phyloP scores from a whole-genome alignment of 2,888 invertebrate genomes.

The Nemurella pictetii region DNA sequence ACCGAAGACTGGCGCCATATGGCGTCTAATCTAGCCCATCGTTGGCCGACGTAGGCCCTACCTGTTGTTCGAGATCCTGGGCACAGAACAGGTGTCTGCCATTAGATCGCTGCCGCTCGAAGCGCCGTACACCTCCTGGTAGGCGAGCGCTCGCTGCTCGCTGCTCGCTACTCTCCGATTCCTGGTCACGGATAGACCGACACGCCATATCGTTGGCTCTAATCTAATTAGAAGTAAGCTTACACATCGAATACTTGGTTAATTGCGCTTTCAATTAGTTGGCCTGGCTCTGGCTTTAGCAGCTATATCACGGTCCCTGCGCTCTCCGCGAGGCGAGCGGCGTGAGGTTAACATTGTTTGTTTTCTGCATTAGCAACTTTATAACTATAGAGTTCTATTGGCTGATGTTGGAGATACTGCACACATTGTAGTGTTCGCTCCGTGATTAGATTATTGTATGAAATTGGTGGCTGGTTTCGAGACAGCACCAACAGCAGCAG shows the following conservation, averaged over 20 bases:
- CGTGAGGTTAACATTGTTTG: constrained; percentile 28
- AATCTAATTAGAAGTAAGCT: constrained; percentile 29
- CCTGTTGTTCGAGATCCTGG: constrained; percentile 27
- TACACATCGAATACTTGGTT: constrained; percentile 27
- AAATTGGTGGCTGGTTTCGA: not conserved
- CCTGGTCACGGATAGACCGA: constrained; percentile 2
- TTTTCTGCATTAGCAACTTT: constrained; percentile 22
- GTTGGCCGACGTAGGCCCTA: not conserved
- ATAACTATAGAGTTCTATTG: not conserved
- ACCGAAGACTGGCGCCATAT: constrained; percentile 31
- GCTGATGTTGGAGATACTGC: not conserved
- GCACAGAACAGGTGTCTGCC: not conserved
- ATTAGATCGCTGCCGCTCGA: not conserved
- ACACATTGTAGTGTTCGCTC: not conserved
- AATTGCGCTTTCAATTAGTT: constrained; percentile 38
- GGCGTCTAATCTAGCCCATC: constrained; percentile 25
- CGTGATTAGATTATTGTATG: not conserved
- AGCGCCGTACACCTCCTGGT: constrained; percentile 6
- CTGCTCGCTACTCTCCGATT: constrained; percentile 5
- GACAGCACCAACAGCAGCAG: no score
- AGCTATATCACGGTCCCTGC: not conserved
- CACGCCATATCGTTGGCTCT: not conserved
- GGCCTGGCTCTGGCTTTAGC: not conserved
- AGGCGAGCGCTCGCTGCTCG: not conserved
- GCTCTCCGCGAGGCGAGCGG: not conserved